Evolutionary conservation across 2,888 invertebrate species (phyloP), one percentile per base, ranked within the genome.

Genomic region (Caenorhabditis sinica): DNA sequence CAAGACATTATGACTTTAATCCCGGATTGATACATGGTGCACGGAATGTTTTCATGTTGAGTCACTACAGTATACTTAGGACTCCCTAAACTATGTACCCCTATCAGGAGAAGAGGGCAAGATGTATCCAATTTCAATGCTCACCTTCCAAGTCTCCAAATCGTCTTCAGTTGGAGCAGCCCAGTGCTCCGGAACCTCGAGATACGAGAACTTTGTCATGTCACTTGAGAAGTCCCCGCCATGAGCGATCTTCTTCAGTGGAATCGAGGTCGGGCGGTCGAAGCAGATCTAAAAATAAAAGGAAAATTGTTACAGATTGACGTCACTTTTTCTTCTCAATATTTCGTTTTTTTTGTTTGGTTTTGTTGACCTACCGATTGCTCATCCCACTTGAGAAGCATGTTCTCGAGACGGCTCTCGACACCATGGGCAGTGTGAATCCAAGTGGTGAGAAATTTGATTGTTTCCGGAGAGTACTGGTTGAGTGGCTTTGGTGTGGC

Each of bases 361-460:
- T 15, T 40, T 13, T 40, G 40, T 40, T 40, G 20, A 33, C 75
- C 23, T 58, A 82, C 75, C 56, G 61, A 74, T 45, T 80, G 72
- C 49, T 80, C 80, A 30, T 80, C 80, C 80, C 80, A 80, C 80
- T 80, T 80, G 49, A 80, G 60, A 6, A 80, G 49, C 80, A 72
- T 72, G 45, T 80, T 72, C 66, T 80, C 80, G n/a, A 80, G 72
- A 49, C 72, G 72, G 51, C 80, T 72, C 80, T 80, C 80, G 30
- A 80, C 65, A 15, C 80, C 80, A 49, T 80, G 80, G 20, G 80
- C 72, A 20, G 80, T 30, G 9, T 80, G 80, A 15, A 73, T 65
- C 80, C 80, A 80, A 4, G 65, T 58, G 49, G 51, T 56, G 11
- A 80, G 72, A 51, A 80, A 72, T 66, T 80, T 66, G 53, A 80